Conservation (phyloP, 2,113 vertebrate species). For the Steatornis caripensis region DNA sequence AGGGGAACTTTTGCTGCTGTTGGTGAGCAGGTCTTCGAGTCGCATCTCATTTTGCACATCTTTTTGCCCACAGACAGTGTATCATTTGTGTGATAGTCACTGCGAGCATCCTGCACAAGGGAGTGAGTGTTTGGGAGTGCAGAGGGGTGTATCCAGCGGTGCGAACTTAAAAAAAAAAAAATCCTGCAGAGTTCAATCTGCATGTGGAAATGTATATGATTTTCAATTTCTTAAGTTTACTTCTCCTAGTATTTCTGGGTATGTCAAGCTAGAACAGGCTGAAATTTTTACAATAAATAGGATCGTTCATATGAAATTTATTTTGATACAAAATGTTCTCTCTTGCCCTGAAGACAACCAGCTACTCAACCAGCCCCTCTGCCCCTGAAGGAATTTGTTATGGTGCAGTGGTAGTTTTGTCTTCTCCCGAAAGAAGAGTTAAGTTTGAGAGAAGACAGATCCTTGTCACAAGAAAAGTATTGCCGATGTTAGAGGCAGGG, state of each 20-base stretch:
- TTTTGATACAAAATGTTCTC: neutral
- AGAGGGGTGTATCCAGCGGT: neutral
- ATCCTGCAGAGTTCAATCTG: neutral
- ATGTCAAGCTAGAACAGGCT: neutral
- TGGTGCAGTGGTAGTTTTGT: neutral
- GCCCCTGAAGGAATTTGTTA: neutral
- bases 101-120: neutral
- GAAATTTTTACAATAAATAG: neutral
- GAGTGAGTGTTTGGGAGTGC: neutral
- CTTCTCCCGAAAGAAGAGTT: neutral
- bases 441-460: slow-evolving; percentile 14
- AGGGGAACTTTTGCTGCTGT: neutral
- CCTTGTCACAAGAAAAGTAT: neutral
- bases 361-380: neutral
- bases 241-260: neutral
- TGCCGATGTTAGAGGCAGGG: neutral
- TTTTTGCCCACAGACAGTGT: neutral
- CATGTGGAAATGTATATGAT: neutral
- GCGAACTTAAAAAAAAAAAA: neutral
- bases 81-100: neutral
- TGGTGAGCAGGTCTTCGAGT: neutral
- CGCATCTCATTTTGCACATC: neutral
- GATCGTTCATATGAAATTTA: neutral
- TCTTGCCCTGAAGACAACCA: neutral
- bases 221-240: neutral